Conservation (phyloP, 1,140 invertebrate genomes). For the Trinorchestia longiramus region DNA sequence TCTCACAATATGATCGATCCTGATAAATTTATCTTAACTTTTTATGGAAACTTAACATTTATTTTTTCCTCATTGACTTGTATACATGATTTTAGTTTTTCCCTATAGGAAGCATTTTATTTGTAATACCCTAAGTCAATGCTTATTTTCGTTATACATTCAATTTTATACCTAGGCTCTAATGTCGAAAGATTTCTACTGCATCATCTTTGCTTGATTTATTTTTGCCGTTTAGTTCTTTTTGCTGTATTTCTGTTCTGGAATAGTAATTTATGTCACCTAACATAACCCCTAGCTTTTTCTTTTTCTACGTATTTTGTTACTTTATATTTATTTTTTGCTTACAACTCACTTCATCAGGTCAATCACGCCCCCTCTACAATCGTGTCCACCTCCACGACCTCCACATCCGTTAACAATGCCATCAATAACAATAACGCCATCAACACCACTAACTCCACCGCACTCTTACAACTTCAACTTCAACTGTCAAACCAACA, state of each 20-base stretch:
- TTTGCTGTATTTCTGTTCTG: not conserved
- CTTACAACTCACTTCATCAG: slow-evolving; percentile 29
- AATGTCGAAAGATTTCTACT: not conserved
- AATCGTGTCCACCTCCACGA: slow-evolving; percentile 31
- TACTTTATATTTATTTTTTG: slow-evolving; percentile 39
- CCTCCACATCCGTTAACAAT: slow-evolving; percentile 32
- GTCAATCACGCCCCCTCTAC: slow-evolving; percentile 40
- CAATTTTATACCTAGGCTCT: not conserved
- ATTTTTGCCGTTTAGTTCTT: not conserved
- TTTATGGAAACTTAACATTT: not conserved
- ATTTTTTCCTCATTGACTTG: not conserved
- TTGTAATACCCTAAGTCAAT: not conserved
- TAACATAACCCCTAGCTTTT: not conserved
- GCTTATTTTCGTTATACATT: not conserved
- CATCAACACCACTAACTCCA: slow-evolving; percentile 73
- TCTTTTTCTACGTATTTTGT: not conserved
- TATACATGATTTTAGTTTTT: not conserved
- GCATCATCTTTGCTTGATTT: not conserved
- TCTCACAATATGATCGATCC: not conserved
- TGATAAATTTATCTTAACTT: not conserved
- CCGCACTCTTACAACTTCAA: slow-evolving; percentile 70
- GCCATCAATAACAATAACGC: slow-evolving; percentile 45
- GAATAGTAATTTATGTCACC: not conserved
- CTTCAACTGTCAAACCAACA: slow-evolving; percentile 58
- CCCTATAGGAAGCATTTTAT: not conserved